phyloP scores from a whole-genome alignment of 2,113 vertebrate species.

The Spea bombifrons region DNA sequence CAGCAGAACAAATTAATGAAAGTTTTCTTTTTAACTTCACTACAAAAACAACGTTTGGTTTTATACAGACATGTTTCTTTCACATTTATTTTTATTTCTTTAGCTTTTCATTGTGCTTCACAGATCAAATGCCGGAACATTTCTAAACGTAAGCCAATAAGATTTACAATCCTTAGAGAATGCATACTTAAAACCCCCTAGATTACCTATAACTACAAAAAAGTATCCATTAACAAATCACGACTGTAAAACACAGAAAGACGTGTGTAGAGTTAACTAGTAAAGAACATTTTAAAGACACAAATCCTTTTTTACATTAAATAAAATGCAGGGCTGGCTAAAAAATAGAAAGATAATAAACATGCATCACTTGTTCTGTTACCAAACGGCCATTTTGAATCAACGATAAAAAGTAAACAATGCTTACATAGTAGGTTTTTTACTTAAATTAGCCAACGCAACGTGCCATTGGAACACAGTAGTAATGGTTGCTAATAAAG shows the following conservation, averaged over 20 bases:
- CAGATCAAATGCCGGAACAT: conserved; percentile 3
- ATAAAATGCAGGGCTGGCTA: no score
- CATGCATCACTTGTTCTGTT: no score
- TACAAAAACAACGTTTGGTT: background rate
- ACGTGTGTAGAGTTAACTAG: conserved; percentile 2
- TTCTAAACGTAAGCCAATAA: conserved; percentile 1
- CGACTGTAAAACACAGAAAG: background rate
- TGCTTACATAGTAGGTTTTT: no score
- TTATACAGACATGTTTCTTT: background rate
- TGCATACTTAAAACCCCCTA: background rate
- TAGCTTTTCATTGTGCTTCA: background rate
- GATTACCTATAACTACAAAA: background rate
- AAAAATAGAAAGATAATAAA: no score
- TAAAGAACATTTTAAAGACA: background rate
- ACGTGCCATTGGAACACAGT: no score
- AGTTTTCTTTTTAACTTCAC: background rate
- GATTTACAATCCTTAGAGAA: background rate
- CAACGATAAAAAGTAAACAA: no score
- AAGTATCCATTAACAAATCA: conserved; percentile 9
- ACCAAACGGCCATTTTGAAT: no score
- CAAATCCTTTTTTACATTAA: background rate
- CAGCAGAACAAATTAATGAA: no score
- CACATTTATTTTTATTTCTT: background rate
- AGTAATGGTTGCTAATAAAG: no score
- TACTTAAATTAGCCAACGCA: no score